Percentiles rank a stretch among this genome's conserved stretches.
Evolutionary conservation across 2,797 vertebrate genomes (phyloP).

Genomic region (Danio albolineatus): DNA sequence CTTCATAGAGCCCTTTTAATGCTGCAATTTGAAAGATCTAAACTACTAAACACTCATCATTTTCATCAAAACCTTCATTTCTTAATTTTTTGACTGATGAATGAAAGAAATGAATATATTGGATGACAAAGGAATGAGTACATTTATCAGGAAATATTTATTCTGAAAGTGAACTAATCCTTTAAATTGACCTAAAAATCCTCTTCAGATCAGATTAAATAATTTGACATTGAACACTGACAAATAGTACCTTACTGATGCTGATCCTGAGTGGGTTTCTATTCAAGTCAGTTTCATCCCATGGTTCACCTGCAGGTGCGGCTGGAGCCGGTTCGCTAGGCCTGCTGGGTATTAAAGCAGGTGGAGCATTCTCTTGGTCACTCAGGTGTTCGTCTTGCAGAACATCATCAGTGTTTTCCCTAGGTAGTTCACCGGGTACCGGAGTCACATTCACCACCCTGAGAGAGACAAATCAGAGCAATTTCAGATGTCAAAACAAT

Average conservation of each 20-base stretch:
- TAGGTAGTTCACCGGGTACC: constrained; percentile 83
- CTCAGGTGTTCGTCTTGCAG: constrained; percentile 89
- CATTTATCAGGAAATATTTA: no score
- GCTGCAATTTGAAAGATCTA: no score
- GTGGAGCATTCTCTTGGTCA: constrained; percentile 90
- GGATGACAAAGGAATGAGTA: no score
- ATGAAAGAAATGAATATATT: no score
- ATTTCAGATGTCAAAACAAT: no score
- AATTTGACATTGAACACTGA: background rate
- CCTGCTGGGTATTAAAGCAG: constrained; percentile 78
- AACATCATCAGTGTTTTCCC: constrained; percentile 90
- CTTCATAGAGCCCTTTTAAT: no score
- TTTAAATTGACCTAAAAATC: no score
- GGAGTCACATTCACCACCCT: constrained; percentile 88
- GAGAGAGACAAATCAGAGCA: background rate
- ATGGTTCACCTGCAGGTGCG: constrained; percentile 85
- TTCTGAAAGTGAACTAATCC: no score
- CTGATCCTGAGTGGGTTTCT: constrained; percentile 98
- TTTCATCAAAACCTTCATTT: no score
- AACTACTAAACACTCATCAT: no score
- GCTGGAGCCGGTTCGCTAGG: constrained; percentile 74
- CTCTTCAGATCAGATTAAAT: no score
- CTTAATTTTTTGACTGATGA: no score
- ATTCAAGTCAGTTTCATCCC: constrained; percentile 98
- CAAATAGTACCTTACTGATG: constrained; percentile 84